These are phyloP conservation scores for Caenorhabditis afra DNA, from an alignment of 2,888 invertebrate genomes.

Conservation along the genomic window DNA sequence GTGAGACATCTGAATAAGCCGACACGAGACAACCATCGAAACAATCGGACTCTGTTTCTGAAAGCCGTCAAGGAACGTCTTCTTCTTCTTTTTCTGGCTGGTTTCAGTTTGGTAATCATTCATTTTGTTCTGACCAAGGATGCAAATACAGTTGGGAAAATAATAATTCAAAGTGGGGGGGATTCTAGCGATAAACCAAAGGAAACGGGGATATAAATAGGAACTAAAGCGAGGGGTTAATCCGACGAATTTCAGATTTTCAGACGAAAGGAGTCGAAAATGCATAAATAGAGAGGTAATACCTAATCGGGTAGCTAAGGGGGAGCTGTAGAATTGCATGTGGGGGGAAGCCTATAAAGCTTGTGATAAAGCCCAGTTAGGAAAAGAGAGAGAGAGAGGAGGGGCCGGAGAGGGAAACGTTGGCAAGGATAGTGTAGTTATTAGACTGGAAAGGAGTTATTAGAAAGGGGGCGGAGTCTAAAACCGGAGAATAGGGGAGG, in stretches of 20 bases:
- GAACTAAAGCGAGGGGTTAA: slow-evolving; percentile 18
- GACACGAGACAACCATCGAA: neutral
- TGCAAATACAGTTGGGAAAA: neutral
- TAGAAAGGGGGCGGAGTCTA: slow-evolving; percentile 23
- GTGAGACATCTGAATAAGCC: neutral
- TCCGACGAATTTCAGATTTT: neutral
- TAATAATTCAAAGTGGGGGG: neutral
- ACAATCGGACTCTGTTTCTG: neutral
- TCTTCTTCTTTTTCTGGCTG: too few species aligned
- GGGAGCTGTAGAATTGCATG: neutral
- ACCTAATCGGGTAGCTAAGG: slow-evolving; percentile 46
- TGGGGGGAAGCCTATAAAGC: slow-evolving; percentile 38
- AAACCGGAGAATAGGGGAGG: slow-evolving; percentile 32
- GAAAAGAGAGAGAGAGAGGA: slow-evolving; percentile 18
- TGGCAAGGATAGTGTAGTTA: slow-evolving; percentile 51
- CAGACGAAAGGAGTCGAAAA: slow-evolving; percentile 1
- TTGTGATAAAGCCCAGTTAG: slow-evolving; percentile 41
- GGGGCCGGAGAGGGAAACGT: slow-evolving; percentile 22
- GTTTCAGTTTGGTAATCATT: too few species aligned
- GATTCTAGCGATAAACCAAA: slow-evolving; percentile 32
- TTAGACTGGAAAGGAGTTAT: slow-evolving; percentile 35
- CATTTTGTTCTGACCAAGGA: neutral
- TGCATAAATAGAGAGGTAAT: slow-evolving; percentile 36
- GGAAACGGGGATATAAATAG: slow-evolving; percentile 14
- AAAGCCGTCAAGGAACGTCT: too few species aligned